phyloP scores from a whole-genome alignment of 2,113 vertebrate species.

The Danio rerio region DNA sequence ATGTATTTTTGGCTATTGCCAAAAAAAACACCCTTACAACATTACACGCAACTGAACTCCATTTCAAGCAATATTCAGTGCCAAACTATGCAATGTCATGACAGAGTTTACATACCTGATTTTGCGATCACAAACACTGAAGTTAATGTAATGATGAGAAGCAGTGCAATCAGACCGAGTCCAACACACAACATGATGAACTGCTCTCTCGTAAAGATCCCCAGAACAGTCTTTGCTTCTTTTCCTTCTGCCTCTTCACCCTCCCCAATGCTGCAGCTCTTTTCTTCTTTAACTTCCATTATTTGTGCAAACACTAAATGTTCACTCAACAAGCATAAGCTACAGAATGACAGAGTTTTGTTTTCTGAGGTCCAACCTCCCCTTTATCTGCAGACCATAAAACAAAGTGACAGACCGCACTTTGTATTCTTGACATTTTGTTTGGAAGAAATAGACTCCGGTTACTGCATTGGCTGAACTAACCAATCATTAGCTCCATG shows the following conservation, averaged over 20 bases:
- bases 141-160: slow-evolving; percentile 45
- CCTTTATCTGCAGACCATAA: slow-evolving; percentile 45
- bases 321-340: not conserved
- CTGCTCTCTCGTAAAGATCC: slow-evolving; percentile 44
- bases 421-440: slow-evolving; percentile 28
- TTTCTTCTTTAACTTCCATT: slow-evolving; percentile 32
- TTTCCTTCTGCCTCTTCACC: slow-evolving; percentile 2
- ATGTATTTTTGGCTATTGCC: no score
- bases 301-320: not conserved
- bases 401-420: slow-evolving; percentile 5
- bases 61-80: not conserved
- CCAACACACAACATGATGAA: slow-evolving; percentile 49
- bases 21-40: no score
- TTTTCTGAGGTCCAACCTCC: not conserved
- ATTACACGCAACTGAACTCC: not conserved
- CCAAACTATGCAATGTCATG: not conserved
- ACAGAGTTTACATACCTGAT: slow-evolving; percentile 20
- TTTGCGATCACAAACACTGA: slow-evolving; percentile 44
- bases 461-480: not conserved
- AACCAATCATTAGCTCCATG: not conserved
- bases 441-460: not conserved
- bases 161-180: slow-evolving; percentile 46
- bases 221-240: slow-evolving; percentile 6
- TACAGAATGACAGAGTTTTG: not conserved
- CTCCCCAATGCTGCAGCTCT: not conserved